Evolutionary conservation across 2,797 vertebrate species (phyloP).

Genomic region (Distichodus sexfasciatus): DNA sequence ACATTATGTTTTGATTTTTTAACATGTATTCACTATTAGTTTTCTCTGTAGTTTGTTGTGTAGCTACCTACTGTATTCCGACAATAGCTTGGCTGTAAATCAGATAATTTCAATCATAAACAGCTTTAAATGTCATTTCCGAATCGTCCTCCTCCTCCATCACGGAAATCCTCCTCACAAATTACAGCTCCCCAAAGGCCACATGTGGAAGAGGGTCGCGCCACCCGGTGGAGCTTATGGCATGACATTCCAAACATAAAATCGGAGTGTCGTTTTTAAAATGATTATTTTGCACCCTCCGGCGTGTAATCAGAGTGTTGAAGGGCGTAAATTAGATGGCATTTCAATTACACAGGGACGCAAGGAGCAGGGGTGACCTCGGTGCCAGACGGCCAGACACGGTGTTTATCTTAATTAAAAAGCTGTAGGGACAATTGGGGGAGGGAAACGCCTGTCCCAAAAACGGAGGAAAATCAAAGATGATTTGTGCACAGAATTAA

Average conservation of each 20-base stretch:
- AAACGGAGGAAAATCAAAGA: not conserved
- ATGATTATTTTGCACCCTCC: slow-evolving; percentile 13
- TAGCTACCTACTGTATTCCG: no score
- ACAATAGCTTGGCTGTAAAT: no score
- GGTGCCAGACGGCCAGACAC: not conserved
- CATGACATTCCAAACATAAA: slow-evolving; percentile 33
- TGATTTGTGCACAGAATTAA: not conserved
- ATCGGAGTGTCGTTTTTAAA: no score
- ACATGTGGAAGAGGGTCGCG: slow-evolving; percentile 8
- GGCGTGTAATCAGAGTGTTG: slow-evolving; percentile 36
- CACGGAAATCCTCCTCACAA: not conserved
- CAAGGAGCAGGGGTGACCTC: slow-evolving; percentile 24
- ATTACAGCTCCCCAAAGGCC: slow-evolving; percentile 19
- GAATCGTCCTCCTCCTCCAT: no score
- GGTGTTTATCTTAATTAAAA: slow-evolving; percentile 27
- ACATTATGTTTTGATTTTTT: no score
- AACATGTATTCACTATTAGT: no score
- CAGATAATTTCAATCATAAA: no score
- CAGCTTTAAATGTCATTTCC: no score
- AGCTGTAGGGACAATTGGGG: not conserved
- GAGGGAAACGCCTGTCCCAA: slow-evolving; percentile 17
- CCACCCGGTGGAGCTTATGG: slow-evolving; percentile 34
- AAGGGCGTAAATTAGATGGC: slow-evolving; percentile 38
- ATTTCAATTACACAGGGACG: slow-evolving; percentile 42
- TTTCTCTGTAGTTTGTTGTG: no score